Evolutionary conservation across 2,113 vertebrate species (phyloP).

Genomic region (Megalops atlanticus): DNA sequence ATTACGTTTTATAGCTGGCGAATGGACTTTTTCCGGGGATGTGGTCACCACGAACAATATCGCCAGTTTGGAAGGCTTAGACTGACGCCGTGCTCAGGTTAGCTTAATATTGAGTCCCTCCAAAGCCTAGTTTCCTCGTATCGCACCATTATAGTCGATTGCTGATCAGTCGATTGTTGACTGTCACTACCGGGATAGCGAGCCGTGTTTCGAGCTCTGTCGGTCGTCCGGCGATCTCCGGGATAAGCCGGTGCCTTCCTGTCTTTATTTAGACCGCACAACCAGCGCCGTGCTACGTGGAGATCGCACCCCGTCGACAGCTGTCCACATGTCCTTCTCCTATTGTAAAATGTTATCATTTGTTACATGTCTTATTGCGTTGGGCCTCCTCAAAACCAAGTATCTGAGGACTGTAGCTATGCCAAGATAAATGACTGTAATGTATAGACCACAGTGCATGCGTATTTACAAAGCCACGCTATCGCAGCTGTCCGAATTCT

Average conservation of each 20-base stretch:
- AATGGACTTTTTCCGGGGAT: constrained; percentile 7
- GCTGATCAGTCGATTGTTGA: too few relatives aligned
- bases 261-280: not conserved
- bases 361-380: not conserved
- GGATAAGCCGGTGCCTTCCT: constrained; percentile 20
- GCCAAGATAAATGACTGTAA: not conserved
- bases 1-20: not conserved
- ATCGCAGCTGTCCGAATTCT: not conserved
- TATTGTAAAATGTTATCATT: too few relatives aligned
- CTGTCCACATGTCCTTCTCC: not conserved
- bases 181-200: constrained; percentile 59
- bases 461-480: not conserved
- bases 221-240: constrained; percentile 17
- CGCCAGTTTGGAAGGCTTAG: not conserved
- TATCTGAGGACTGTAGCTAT: not conserved
- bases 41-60: not conserved
- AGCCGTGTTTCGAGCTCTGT: constrained; percentile 24
- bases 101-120: not conserved
- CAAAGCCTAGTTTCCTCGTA: not conserved
- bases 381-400: not conserved
- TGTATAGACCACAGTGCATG: not conserved
- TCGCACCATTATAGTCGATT: constrained; percentile 1
- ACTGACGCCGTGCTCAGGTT: not conserved
- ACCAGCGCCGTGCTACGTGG: not conserved
- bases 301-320: constrained; percentile 4